Conservation (phyloP, 37 sponge, comb jelly and placozoan genomes). For the Halichondria panicea region DNA sequence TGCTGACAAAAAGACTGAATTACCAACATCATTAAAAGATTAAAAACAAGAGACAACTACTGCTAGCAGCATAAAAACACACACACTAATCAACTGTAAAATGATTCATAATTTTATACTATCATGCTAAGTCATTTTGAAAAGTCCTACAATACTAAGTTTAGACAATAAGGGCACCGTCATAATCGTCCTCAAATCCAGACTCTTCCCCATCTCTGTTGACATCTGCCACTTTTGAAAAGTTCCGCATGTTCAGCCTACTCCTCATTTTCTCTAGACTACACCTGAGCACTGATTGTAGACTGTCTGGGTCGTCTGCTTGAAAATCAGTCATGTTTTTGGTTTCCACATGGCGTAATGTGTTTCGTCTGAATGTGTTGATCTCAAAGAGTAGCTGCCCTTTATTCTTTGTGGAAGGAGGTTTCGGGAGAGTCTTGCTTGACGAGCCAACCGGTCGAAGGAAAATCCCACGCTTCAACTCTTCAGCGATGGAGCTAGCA, state of each 20-base stretch:
- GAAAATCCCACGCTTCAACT: conserved; percentile 3
- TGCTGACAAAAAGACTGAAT: not conserved
- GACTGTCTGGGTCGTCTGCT: not conserved
- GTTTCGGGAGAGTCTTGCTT: conserved; percentile 14
- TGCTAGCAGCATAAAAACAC: too few relatives aligned
- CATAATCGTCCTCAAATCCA: conserved; percentile 10
- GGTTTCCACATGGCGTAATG: conserved; percentile 25
- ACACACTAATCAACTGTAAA: too few relatives aligned
- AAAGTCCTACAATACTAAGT: not conserved
- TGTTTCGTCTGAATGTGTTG: conserved; percentile 13
- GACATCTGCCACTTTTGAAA: conserved; percentile 8
- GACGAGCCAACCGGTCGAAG: not conserved
- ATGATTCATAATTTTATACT: too few relatives aligned
- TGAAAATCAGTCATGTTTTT: not conserved
- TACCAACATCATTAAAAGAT: not conserved
- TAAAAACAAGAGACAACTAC: too few relatives aligned
- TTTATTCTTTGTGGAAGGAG: conserved; percentile 4
- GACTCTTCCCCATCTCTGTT: conserved; percentile 27
- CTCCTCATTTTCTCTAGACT: conserved; percentile 14
- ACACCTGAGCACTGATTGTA: conserved; percentile 11
- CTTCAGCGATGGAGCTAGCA: not conserved
- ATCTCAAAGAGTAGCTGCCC: conserved; percentile 31
- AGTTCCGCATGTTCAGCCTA: not conserved
- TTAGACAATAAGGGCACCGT: not conserved
- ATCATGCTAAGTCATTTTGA: not conserved